Conservation (phyloP, 2,113 vertebrate species). For the Arothron firmamentum region DNA sequence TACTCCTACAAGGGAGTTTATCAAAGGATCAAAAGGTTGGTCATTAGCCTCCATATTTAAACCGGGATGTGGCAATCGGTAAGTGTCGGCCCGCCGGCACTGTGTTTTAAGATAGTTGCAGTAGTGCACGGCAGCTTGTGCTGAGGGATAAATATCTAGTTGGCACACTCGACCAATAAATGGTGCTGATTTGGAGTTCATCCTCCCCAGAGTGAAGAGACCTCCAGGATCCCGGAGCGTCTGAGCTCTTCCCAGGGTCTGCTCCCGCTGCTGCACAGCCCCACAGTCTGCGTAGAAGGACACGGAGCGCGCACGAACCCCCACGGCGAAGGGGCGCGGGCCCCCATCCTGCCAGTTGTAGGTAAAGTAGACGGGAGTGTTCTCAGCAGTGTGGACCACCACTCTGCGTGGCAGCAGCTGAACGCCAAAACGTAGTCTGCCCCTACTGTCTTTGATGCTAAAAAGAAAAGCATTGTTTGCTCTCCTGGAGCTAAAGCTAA, state of each 20-base stretch:
- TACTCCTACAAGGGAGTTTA: conserved; percentile 30
- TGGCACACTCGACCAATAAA: conserved; percentile 91
- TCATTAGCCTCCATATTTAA: conserved; percentile 40
- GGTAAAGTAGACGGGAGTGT: conserved; percentile 80
- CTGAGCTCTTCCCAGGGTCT: conserved; percentile 73
- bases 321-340: conserved; percentile 86
- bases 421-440: conserved; percentile 85
- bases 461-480: conserved; percentile 93
- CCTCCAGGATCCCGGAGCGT: conserved; percentile 70
- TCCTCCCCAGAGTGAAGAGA: conserved; percentile 85
- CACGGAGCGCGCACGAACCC: conserved; percentile 73
- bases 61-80: conserved; percentile 68
- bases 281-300: conserved; percentile 85
- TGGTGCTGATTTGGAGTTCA: conserved; percentile 80
- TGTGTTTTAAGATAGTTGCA: conserved; percentile 87
- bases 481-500: conserved; percentile 83
- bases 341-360: conserved; percentile 83
- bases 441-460: conserved; percentile 80
- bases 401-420: conserved; percentile 86
- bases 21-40: conserved; percentile 25
- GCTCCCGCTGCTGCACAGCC: conserved; percentile 74
- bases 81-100: conserved; percentile 82
- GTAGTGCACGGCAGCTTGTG: conserved; percentile 84
- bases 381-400: conserved; percentile 82
- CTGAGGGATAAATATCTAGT: conserved; percentile 88